Conservation (phyloP, 2,113 vertebrate species). For the Coryphaenoides rupestris region DNA sequence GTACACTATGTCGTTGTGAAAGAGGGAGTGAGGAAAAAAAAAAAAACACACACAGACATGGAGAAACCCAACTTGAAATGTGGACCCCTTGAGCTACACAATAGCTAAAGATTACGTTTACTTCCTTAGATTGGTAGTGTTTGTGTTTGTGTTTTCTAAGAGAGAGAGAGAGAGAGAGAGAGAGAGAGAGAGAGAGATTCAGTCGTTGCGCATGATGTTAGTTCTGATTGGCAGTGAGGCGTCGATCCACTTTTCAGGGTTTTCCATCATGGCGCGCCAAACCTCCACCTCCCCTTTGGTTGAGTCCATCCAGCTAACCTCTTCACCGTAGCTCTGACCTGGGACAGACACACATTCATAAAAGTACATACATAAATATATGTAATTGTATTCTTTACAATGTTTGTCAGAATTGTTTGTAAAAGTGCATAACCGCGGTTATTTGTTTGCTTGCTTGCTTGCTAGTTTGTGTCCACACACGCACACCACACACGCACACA, state of each 20-base stretch:
- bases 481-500: too few relatives aligned
- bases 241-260: constrained; percentile 84
- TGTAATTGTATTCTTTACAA: too few relatives aligned
- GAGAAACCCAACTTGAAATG: not conserved
- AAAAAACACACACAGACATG: not conserved
- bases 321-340: constrained; percentile 88
- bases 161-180: not conserved
- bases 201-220: constrained; percentile 70
- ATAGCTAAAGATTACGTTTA: too few relatives aligned
- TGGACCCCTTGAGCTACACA: too few relatives aligned
- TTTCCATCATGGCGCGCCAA: constrained; percentile 82
- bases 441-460: too few relatives aligned
- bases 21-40: constrained; percentile 3
- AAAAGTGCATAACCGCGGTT: too few relatives aligned
- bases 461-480: too few relatives aligned
- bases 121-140: constrained; percentile 12
- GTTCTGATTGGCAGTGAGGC: constrained; percentile 82
- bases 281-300: constrained; percentile 79
- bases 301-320: constrained; percentile 94
- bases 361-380: not conserved
- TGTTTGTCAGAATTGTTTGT: too few relatives aligned
- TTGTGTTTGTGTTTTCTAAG: constrained; percentile 3
- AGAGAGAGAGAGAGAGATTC: constrained; percentile 1
- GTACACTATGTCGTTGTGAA: constrained; percentile 2
- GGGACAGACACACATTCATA: constrained; percentile 6